Percentiles rank a stretch among this genome's conserved stretches.
phyloP scores from a whole-genome alignment of 2,888 invertebrate species.

The Cynaeus angustus region DNA sequence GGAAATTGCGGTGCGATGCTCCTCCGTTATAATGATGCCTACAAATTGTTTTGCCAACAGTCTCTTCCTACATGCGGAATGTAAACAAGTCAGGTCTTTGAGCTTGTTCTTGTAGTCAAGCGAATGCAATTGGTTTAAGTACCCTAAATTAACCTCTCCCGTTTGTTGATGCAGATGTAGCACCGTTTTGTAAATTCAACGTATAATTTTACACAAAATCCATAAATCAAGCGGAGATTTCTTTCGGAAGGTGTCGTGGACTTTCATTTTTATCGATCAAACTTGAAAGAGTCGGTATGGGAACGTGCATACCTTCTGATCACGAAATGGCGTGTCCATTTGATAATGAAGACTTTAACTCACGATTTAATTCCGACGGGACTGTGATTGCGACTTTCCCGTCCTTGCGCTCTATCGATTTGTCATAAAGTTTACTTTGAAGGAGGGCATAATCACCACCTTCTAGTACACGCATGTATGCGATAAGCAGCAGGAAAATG shows the following conservation, averaged over 20 bases:
- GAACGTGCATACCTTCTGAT: slow-evolving; percentile 18
- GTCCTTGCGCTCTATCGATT: slow-evolving; percentile 31
- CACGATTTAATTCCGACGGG: slow-evolving; percentile 28
- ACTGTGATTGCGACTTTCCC: slow-evolving; percentile 25
- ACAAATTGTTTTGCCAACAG: slow-evolving; percentile 35
- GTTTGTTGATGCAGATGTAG: background rate
- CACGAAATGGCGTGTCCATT: slow-evolving; percentile 42
- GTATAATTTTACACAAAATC: background rate
- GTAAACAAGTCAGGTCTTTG: slow-evolving; percentile 35
- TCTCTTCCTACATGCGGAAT: slow-evolving; percentile 28
- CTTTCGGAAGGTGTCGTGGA: background rate
- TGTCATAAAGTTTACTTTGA: slow-evolving; percentile 28
- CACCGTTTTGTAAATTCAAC: background rate
- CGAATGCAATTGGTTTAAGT: slow-evolving; percentile 32
- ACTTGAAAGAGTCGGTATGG: slow-evolving; percentile 18
- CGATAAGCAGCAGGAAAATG: slow-evolving; percentile 1
- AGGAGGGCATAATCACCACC: slow-evolving; percentile 31
- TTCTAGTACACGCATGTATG: slow-evolving; percentile 26
- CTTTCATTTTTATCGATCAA: slow-evolving; percentile 28
- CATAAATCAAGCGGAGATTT: background rate
- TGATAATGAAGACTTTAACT: slow-evolving; percentile 41
- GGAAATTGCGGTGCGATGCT: slow-evolving; percentile 12
- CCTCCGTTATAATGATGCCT: slow-evolving; percentile 22
- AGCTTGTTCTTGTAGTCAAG: slow-evolving; percentile 17
- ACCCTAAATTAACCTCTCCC: slow-evolving; percentile 27